Evolutionary conservation across 2,797 vertebrate genomes (phyloP).

Genomic region (Sitta carolinensis): DNA sequence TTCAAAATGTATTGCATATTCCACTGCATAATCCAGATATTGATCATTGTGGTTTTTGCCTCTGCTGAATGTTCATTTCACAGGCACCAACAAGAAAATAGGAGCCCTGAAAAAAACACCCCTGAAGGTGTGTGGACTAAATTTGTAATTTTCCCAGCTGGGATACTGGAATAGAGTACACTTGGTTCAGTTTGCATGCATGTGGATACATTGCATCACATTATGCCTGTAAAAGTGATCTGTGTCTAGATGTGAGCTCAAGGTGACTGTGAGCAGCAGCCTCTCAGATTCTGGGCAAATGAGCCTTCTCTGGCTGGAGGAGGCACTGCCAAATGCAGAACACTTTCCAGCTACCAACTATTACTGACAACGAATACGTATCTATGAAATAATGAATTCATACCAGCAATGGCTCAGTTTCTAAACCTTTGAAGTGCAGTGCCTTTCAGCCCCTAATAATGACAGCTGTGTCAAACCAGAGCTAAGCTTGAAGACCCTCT

Average conservation of each 20-base stretch:
- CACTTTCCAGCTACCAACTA: neutral
- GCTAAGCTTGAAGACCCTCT: neutral
- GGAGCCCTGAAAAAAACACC: neutral
- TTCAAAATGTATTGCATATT: slow-evolving; percentile 4
- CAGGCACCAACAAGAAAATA: neutral
- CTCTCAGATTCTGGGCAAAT: neutral
- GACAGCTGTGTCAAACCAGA: neutral
- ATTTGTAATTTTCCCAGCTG: neutral
- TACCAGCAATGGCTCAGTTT: neutral
- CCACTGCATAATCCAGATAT: neutral
- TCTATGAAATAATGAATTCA: neutral
- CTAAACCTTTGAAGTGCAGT: neutral
- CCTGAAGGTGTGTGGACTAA: neutral
- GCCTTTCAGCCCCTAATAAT: neutral
- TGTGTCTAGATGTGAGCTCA: neutral
- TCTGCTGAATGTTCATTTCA: neutral
- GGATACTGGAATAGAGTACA: neutral
- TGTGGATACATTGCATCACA: neutral
- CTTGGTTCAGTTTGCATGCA: neutral
- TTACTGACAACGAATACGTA: neutral
- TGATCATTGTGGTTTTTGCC: neutral
- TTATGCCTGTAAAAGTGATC: neutral
- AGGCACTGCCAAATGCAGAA: neutral
- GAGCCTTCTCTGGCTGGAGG: neutral
- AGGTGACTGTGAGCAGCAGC: neutral